phyloP scores from a whole-genome alignment of 2,113 vertebrate species.

The Azemiops feae region DNA sequence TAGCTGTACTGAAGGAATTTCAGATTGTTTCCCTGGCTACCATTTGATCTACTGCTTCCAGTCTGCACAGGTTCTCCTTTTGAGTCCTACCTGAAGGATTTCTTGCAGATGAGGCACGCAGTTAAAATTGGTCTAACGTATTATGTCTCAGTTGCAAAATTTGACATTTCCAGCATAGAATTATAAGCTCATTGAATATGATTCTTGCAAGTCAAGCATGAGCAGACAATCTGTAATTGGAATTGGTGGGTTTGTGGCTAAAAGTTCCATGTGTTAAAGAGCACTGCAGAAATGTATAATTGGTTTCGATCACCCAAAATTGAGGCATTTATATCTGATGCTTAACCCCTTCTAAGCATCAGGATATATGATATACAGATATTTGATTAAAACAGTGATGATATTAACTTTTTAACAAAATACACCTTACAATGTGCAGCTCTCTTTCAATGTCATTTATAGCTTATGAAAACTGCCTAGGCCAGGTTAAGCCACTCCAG shows the following conservation, averaged over 20 bases:
- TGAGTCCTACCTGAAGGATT: not conserved
- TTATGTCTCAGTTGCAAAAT: not conserved
- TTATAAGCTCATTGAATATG: not conserved
- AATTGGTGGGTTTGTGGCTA: not conserved
- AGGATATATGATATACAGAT: not conserved
- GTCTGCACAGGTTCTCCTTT: not conserved
- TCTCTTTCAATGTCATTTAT: not conserved
- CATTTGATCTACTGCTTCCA: not conserved
- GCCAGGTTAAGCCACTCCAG: not conserved
- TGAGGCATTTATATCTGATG: not conserved
- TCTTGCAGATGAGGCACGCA: not conserved
- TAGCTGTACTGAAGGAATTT: not conserved
- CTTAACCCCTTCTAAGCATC: not conserved
- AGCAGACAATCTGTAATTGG: not conserved
- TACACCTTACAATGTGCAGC: not conserved
- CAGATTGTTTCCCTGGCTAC: not conserved
- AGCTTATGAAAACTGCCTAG: not conserved
- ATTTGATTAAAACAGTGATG: not conserved
- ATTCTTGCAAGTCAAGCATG: not conserved
- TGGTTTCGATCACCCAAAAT: not conserved
- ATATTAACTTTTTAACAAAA: slow-evolving; percentile 2
- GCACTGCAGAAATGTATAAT: not conserved
- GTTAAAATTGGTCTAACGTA: not conserved
- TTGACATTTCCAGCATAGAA: not conserved
- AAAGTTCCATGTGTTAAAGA: not conserved